phyloP scores from a whole-genome alignment of 2,113 vertebrate species.

The Cavia aperea region DNA sequence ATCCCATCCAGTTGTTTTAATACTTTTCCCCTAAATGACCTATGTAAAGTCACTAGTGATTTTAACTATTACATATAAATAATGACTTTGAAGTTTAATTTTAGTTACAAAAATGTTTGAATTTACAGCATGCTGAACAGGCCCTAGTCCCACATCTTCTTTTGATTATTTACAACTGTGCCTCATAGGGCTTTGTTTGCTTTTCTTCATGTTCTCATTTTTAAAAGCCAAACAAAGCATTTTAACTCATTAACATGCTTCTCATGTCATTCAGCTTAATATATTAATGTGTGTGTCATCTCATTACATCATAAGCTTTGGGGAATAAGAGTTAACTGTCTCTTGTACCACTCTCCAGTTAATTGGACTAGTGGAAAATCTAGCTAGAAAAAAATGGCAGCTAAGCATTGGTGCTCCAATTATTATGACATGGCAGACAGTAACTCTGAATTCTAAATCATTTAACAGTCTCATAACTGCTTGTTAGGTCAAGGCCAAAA shows the following conservation, averaged over 20 bases:
- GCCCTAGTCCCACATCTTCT: neutral
- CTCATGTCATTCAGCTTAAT: neutral
- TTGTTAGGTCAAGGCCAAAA: constrained; percentile 41
- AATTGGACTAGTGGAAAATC: constrained; percentile 5
- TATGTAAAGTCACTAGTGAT: neutral
- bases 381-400: neutral
- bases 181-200: neutral
- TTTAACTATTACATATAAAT: constrained; percentile 2
- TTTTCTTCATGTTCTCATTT: neutral
- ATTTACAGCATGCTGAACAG: neutral
- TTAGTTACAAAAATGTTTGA: neutral
- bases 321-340: neutral
- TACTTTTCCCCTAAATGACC: neutral
- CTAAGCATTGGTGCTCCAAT: neutral
- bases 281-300: neutral
- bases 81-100: constrained; percentile 26
- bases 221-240: neutral
- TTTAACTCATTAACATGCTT: neutral
- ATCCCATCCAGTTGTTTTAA: neutral
- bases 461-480: constrained; percentile 8
- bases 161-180: neutral
- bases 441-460: neutral
- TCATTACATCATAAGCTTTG: neutral
- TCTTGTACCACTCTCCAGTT: neutral
- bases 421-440: neutral